Evolutionary conservation across 2,888 invertebrate genomes (phyloP).

Genomic region (Diarsia rubi): DNA sequence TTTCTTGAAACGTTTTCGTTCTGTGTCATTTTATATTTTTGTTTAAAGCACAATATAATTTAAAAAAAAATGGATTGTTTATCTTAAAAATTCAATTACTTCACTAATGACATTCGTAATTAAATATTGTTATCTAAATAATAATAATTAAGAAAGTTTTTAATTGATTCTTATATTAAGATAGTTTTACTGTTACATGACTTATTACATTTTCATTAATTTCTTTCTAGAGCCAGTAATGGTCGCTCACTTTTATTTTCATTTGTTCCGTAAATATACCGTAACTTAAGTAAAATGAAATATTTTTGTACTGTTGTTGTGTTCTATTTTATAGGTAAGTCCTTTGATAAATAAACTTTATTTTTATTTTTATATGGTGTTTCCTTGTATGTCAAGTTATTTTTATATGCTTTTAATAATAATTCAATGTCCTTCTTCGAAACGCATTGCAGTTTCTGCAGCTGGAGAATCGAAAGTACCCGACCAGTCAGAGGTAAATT

Average conservation of each 20-base stretch:
- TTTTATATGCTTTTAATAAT: neutral
- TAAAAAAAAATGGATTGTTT: neutral
- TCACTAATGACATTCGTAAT: neutral
- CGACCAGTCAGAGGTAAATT: constrained; percentile 8
- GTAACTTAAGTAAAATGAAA: constrained; percentile 31
- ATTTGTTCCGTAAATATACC: constrained; percentile 4
- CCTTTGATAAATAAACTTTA: neutral
- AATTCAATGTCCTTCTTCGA: neutral
- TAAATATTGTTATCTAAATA: constrained; percentile 15
- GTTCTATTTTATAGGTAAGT: constrained; percentile 27
- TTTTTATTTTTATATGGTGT: neutral
- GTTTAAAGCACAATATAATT: neutral
- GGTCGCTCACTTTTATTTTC: neutral
- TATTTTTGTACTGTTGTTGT: constrained; percentile 21
- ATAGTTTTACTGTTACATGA: neutral
- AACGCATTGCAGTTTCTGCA: constrained; percentile 19
- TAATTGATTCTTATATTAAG: constrained; percentile 30
- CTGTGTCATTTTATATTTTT: neutral
- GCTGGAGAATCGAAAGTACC: neutral
- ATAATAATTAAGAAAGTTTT: constrained; percentile 1
- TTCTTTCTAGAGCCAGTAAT: constrained; percentile 9
- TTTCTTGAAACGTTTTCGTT: neutral
- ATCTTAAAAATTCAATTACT: neutral
- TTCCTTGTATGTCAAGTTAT: neutral
- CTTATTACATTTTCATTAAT: constrained; percentile 12